Evolutionary conservation across 1,140 invertebrate genomes (phyloP), one percentile per base, ranked within the genome.

Genomic region (Drosophila novamexicana): DNA sequence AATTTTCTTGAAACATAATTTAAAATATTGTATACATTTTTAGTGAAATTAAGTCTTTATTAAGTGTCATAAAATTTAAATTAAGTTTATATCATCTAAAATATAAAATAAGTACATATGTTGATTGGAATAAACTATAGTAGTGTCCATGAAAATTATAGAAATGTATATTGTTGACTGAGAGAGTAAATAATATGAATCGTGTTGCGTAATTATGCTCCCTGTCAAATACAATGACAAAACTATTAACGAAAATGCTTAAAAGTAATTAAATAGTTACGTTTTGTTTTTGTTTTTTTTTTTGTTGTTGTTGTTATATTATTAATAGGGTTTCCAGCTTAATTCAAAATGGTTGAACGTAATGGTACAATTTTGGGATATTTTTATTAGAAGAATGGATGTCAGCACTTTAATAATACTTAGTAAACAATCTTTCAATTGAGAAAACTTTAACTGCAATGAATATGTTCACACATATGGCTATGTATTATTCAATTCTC

Each of bases 21-120:
- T 44, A 22, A 14, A 7, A 22, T 53, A 53, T 37, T 37, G 36
- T 22, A 69, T 29, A 74, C 22, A 61, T 50, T 68, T 64, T 79
- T 57, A 64, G 52, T 83, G 65, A 76, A 71, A 79, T 82, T 42
- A 82, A 75, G 75, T 79, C 79, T 83, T 83, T 83, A 83, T 83
- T 83, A 76, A 69, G 75, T 79, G 64, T 78, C 75, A 81, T 83
- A 62, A 82, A 79, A 62, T 76, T 83, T 69, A 83, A 63, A 72
- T 83, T 83, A 83, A 59, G 61, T 68, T 64, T 77, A 80, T 75
- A 82, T 76, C 65, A 83, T 66, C 67, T 83, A 79, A 82, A 83
- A 75, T 82, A 64, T 80, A 68, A 75, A 75, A 83, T 83, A 83
- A 83, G 80, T 83, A 83, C 80, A 82, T 75, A 68, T 82, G 62